phyloP scores from a whole-genome alignment of 2,797 vertebrate genomes.

The Vespertilio murinus region DNA sequence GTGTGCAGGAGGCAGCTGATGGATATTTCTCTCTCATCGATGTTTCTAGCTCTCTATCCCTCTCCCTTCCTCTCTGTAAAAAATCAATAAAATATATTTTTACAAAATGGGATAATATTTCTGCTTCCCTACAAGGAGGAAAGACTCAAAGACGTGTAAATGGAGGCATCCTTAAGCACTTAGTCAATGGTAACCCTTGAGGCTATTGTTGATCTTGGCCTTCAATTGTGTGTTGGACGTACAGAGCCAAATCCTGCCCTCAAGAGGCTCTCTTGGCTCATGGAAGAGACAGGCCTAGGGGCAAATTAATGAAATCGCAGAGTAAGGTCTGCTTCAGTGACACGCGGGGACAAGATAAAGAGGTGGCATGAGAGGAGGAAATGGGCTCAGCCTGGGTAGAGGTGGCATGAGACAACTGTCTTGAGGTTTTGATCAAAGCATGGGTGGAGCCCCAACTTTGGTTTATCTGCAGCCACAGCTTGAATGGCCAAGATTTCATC shows the following conservation, averaged over 20 bases:
- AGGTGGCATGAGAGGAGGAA: not conserved
- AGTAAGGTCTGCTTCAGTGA: not conserved
- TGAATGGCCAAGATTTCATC: not conserved
- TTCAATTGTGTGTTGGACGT: not conserved
- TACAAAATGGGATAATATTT: not conserved
- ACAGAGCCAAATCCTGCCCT: not conserved
- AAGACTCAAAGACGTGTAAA: not conserved
- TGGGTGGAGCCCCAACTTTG: not conserved
- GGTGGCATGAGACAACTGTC: not conserved
- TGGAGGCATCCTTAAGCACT: not conserved
- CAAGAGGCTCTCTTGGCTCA: not conserved
- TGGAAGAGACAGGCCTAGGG: not conserved
- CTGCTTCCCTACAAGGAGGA: not conserved
- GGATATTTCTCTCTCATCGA: no score
- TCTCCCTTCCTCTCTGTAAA: no score
- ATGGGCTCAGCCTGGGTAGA: not conserved
- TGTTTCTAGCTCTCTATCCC: no score
- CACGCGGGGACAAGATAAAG: not conserved
- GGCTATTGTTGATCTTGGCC: not conserved
- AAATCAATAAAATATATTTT: no score
- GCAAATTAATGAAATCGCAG: not conserved
- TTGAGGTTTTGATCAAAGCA: not conserved
- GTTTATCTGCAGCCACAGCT: constrained; percentile 25
- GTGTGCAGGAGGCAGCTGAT: no score
- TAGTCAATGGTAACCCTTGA: not conserved